These are phyloP conservation scores for Gisinianus flammeolus DNA, from an alignment of 2,888 invertebrate genomes.

Conservation along the genomic window DNA sequence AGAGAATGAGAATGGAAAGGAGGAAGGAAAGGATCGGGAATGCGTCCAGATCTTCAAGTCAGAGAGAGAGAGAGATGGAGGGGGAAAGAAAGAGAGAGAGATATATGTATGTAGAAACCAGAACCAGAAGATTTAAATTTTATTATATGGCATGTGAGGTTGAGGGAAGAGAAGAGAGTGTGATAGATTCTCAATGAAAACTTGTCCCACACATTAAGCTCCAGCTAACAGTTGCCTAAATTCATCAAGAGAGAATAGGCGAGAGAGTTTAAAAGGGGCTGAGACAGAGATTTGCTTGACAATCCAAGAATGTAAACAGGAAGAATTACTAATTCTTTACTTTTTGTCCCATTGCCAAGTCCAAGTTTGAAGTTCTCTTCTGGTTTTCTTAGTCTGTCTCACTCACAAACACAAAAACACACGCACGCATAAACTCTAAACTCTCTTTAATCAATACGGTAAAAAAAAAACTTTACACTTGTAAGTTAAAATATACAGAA, in stretches of 20 bases:
- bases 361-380: neutral
- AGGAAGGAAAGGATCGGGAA: neutral
- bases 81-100: too few species aligned
- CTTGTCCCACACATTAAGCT: constrained; percentile 27
- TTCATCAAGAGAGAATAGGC: constrained; percentile 26
- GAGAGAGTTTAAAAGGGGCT: constrained; percentile 8
- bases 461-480: neutral
- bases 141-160: neutral
- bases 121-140: neutral
- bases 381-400: neutral
- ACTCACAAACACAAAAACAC: neutral
- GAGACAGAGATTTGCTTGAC: constrained; percentile 22
- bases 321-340: constrained; percentile 35
- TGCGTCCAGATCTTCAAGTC: neutral
- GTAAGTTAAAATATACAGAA: neutral
- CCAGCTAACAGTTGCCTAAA: constrained; percentile 26
- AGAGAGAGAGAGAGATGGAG: too few species aligned
- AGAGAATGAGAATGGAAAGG: neutral
- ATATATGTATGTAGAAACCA: too few species aligned
- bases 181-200: constrained; percentile 28
- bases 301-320: constrained; percentile 36
- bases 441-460: neutral
- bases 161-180: neutral
- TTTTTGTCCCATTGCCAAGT: neutral
- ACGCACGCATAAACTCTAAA: neutral